Evolutionary conservation across 2,797 vertebrate species (phyloP).

Genomic region (Eulemur rubriventer): DNA sequence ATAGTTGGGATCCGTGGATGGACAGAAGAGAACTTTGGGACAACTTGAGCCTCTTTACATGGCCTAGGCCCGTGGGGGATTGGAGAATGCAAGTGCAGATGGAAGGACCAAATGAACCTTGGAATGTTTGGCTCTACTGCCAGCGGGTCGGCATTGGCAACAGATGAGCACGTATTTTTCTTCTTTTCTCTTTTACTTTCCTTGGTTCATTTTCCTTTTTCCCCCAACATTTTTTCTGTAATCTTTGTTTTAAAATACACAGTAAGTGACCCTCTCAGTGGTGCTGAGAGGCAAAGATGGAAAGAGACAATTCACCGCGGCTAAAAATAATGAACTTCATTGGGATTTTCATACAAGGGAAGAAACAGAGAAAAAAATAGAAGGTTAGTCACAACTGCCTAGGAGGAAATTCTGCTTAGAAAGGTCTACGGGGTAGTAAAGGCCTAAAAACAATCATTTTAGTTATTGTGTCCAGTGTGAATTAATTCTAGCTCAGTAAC

Average conservation of each 20-base stretch:
- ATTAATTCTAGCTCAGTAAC: not conserved
- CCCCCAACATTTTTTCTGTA: not conserved
- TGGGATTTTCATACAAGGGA: conserved; percentile 4
- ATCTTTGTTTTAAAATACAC: conserved; percentile 27
- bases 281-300: not conserved
- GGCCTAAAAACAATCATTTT: not conserved
- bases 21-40: not conserved
- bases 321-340: conserved; percentile 28
- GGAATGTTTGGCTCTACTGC: not conserved
- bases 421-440: not conserved
- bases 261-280: not conserved
- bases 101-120: not conserved
- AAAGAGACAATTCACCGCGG: not conserved
- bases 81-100: not conserved
- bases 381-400: not conserved
- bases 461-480: not conserved
- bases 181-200: not conserved
- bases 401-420: not conserved
- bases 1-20: not conserved
- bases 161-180: not conserved
- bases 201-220: not conserved
- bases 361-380: conserved; percentile 10
- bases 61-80: not conserved
- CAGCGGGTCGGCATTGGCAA: not conserved
- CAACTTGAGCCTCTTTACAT: not conserved